A percentile compares a stretch with the other conserved stretches of the same genome.
Evolutionary conservation across 1,140 invertebrate genomes (phyloP).

Genomic region (Coelopa frigida): DNA sequence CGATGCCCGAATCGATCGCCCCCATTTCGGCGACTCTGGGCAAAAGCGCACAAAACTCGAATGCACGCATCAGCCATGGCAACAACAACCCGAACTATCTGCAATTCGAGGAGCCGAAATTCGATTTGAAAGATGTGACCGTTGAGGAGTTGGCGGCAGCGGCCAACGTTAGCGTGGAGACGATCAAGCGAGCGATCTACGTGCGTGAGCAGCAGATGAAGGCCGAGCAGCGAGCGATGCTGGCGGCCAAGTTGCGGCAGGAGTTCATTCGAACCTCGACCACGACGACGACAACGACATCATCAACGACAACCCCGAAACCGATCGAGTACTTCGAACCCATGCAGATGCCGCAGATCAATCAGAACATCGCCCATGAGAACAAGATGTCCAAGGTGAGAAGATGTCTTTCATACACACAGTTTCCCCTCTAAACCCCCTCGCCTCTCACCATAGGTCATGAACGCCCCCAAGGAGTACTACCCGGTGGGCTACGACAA

Average conservation of each 20-base stretch:
- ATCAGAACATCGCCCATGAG: conserved; percentile 15
- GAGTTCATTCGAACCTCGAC: conserved; percentile 43
- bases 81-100: conserved; percentile 33
- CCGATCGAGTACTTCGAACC: conserved; percentile 26
- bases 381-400: conserved; percentile 39
- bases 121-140: conserved; percentile 49
- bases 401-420: conserved; percentile 23
- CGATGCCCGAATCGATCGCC: conserved; percentile 50
- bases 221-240: conserved; percentile 36
- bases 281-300: conserved; percentile 47
- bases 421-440: no score
- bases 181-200: conserved; percentile 62
- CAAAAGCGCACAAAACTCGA: conserved; percentile 1
- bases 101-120: conserved; percentile 38
- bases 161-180: conserved; percentile 66
- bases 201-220: conserved; percentile 60
- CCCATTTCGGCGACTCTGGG: conserved; percentile 36
- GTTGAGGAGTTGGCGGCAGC: conserved; percentile 53
- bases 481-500: conserved; percentile 80
- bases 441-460: conserved; percentile 51
- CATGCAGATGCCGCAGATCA: conserved; percentile 5
- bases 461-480: conserved; percentile 82
- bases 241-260: conserved; percentile 31
- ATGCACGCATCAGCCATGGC: conserved; percentile 4
- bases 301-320: conserved; percentile 40